Base-by-base conservation (phyloP, 2,888 invertebrate species). In the Athetis lepigone region DNA sequence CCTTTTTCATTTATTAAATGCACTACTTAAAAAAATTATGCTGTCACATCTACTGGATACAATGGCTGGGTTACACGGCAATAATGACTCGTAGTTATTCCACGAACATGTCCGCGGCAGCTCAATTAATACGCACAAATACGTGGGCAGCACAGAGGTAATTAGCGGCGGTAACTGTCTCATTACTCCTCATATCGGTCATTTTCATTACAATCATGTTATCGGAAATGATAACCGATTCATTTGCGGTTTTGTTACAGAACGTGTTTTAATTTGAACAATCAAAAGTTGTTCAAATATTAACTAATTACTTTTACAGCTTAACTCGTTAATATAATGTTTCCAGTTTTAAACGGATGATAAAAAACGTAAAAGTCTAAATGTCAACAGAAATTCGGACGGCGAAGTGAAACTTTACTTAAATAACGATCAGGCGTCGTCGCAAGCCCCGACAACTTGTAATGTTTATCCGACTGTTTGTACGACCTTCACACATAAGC, bases 401-500 rank as follows among this genome's bases (percentile, higher is more conserved):
- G 21, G 13, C 16, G 2, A 59, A 52, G 54, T 65, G 37, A 18
- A 57, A 59, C 23, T 56, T 49, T 23, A 25, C 33, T 56, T 21
- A 64, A 56, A 67, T 49, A 67, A 27, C 45, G 27, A 45, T 72
- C n/a, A 55, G 63, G 29, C 36, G 25, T 9, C 36, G 37, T 29
- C 9, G 9, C 39, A 13, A 37, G 19, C n/a, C 8, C 19, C 49
- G 25, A 19, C 42, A 19, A 39, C 68, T 47, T 33, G 27, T 64
- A 33, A 45, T 49, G 39, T 55, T 36, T 19, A 55, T 29, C n/a
- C 5, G 45, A 8, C 19, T 56, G 45, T 45, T 43, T 39, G 33
- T 33, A 13, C 54, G 58, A 55, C 72, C 72, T 71, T 71, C 51
- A 43, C 36, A 43, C 55, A 21, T 61, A 43, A 64, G 23, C 19